Base-by-base conservation (phyloP, 2,888 invertebrate genomes). In the Aphodius granarius region DNA sequence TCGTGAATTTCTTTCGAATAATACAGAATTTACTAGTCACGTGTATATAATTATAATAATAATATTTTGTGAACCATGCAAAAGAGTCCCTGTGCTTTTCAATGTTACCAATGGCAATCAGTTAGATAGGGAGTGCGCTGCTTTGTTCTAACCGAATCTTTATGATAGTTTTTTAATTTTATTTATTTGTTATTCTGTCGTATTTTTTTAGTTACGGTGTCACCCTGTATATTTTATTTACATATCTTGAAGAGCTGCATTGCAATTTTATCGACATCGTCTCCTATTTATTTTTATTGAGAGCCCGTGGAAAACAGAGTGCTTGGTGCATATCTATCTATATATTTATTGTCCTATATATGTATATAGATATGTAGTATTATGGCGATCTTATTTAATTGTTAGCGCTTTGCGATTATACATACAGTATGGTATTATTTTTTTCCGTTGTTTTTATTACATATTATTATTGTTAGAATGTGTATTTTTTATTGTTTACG, bases 1-100 rank as follows among this genome's bases (percentile, higher is more conserved):
- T 43, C 43, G 13, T 9, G 43, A 43, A 43, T 43, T 66, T 72
- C 43, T 65, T 73, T 77, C 75, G 75, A 77, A 80, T 82, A 81
- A 81, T 82, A 81, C 81, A 80, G 81, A 83, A 81, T 83, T 82
- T 84, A 83, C 85, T 86, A 85, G 85, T 85, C 86, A 86, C 84
- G 81, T 85, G 84, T 86, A 85, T 82, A 85, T 85, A 85, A 70
- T 70, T 75, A 75, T 63, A 63, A 70, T 73, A 65, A 73, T 64
- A 73, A 76, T 76, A 73, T 78, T 78, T 79, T 79, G 76, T 74
- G 79, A 81, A 80, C 79, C 78, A 80, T 70, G 78, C 76, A 76
- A 80, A 43, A 80, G 72, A 68, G 18, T 80, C 79, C 77, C 77
- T 77, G 78, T 79, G 80, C 81, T 79, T 80, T 80, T 81, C 77